phyloP scores from a whole-genome alignment of 2,797 vertebrate genomes.

The Pipistrellus pipistrellus region DNA sequence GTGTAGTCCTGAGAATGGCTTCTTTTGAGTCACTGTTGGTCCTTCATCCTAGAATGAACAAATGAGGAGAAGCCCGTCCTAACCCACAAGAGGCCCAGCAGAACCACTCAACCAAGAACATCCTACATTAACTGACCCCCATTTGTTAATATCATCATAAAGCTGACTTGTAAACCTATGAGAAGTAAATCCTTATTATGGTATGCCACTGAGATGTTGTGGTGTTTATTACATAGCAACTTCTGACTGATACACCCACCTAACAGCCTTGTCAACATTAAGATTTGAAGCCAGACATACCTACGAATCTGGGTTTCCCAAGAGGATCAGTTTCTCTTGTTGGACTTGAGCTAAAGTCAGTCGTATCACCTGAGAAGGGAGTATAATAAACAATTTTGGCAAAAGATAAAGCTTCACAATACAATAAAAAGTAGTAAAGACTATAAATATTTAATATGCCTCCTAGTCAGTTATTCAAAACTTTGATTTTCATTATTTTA shows the following conservation, averaged over 20 bases:
- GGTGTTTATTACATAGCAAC: not conserved
- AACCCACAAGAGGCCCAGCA: not conserved
- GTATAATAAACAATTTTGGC: slow-evolving; percentile 54
- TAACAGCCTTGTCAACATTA: not conserved
- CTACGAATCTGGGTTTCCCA: slow-evolving; percentile 94
- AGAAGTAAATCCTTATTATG: slow-evolving; percentile 8
- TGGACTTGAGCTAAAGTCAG: slow-evolving; percentile 94
- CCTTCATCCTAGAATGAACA: not conserved
- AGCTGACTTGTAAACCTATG: not conserved
- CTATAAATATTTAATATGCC: not conserved
- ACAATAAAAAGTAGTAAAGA: slow-evolving; percentile 12
- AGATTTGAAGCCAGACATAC: slow-evolving; percentile 86
- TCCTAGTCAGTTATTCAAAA: not conserved
- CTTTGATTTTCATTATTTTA: slow-evolving; percentile 26
- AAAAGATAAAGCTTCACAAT: slow-evolving; percentile 18
- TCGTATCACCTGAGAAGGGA: slow-evolving; percentile 89
- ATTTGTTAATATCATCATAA: not conserved
- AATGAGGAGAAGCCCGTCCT: not conserved
- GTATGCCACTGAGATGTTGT: not conserved
- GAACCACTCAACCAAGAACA: not conserved
- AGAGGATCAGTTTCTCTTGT: slow-evolving; percentile 94
- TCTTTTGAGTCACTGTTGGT: not conserved
- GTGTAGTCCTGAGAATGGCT: not conserved
- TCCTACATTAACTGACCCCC: not conserved
- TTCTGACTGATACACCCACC: not conserved